Evolutionary conservation across 2,797 vertebrate genomes (phyloP), one percentile per base, ranked within the genome.

Genomic region (Falco novaeseelandiae): DNA sequence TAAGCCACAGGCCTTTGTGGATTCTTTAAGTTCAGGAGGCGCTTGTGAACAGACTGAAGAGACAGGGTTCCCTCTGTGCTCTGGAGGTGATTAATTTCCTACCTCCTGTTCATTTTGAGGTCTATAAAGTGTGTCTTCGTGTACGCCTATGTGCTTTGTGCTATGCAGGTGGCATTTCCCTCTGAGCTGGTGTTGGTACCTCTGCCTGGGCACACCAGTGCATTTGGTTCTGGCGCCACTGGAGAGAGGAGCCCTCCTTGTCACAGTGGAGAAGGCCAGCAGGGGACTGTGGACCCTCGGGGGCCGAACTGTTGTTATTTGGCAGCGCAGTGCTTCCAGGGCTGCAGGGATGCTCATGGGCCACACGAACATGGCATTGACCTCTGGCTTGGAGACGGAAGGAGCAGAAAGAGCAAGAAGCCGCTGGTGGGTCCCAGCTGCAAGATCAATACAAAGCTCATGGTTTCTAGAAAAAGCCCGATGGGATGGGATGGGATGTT

Each of bases 251-350:
- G 2, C 55, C 14, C 27, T 49, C 14, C 32, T n/a, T 42, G n/a
- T 27, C 30, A 2, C 0, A 0, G 16, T 9, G 34, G 16, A 27
- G 84, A 14, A 54, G 46, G 48, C 21, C 22, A 30, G 58, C 13
- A 38, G 30, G 11, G 32, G 14, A 0, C 0, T 29, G 42, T 10
- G 52, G 44, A 10, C 4, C 44, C 52, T 70, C 6, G 13, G 36
- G 3, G 9, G 10, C 25, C 49, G 38, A 9, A 0, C 14, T 77
- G 17, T 11, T 87, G 1, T 23, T 82, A 21, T 34, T 19, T n/a
- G 79, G 36, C 62, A 21, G 42, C 6, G 42, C 8, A 30, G 26
- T 3, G 20, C 1, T 2, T 27, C 32, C 9, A 4, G 30, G 32
- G 27, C 34, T 61, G 58, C 18, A 0, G 10, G 38, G n/a, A 8